Percentiles rank a stretch among this genome's conserved stretches.
Evolutionary conservation across 2,113 vertebrate genomes (phyloP).

Genomic region (Suricata suricatta): DNA sequence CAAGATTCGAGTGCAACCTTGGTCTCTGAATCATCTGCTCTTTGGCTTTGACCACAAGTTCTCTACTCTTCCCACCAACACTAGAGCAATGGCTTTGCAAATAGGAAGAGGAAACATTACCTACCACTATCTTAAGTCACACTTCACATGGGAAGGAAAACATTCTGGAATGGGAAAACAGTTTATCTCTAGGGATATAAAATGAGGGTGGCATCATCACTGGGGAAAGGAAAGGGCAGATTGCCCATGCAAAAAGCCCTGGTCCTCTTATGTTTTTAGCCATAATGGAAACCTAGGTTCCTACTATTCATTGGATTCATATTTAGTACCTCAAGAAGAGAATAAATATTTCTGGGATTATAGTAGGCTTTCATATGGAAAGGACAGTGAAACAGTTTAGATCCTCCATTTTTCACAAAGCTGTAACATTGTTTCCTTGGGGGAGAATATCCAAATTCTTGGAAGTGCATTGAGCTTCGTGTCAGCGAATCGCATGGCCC

Average conservation of each 20-base stretch:
- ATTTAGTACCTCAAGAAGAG: background rate
- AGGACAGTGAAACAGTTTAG: background rate
- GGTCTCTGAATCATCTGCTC: background rate
- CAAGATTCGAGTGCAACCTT: background rate
- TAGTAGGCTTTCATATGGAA: background rate
- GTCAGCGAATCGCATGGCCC: background rate
- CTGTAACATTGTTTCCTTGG: background rate
- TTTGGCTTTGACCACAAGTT: background rate
- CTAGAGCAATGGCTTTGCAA: background rate
- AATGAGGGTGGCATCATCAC: background rate
- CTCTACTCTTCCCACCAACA: background rate
- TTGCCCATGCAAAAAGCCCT: background rate
- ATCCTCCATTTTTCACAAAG: background rate
- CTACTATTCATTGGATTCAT: background rate
- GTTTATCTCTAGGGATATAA: background rate
- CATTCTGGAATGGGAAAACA: background rate
- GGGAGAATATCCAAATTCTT: background rate
- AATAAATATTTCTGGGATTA: background rate
- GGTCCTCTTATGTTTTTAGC: background rate
- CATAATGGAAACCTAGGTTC: background rate
- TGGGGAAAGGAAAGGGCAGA: background rate
- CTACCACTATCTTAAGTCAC: background rate
- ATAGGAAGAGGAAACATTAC: background rate
- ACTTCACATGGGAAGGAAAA: background rate
- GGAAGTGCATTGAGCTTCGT: background rate